Evolutionary conservation across 1,140 invertebrate species (phyloP).

Genomic region (Scaptomyza montana): DNA sequence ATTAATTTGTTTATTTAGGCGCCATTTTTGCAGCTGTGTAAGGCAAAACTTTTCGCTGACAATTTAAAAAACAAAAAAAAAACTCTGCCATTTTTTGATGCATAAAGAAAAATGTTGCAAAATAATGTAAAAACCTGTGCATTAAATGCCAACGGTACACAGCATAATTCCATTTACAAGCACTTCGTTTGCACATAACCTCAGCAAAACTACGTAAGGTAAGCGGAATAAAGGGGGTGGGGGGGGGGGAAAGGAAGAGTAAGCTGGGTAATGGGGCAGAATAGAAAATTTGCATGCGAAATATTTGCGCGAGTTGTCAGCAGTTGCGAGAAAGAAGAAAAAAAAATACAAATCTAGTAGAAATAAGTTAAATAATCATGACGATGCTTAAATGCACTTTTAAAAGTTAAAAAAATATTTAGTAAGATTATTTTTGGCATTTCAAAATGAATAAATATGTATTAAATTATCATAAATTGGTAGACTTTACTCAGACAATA

Average conservation of each 20-base stretch:
- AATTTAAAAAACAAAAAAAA: constrained; percentile 27
- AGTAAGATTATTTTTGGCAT: no score
- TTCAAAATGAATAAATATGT: no score
- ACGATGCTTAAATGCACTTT: constrained; percentile 4
- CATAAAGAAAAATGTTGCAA: constrained; percentile 14
- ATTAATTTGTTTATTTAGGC: constrained; percentile 79
- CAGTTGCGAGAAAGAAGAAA: constrained; percentile 42
- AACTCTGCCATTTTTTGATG: background rate
- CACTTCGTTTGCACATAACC: constrained; percentile 71
- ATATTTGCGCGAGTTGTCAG: constrained; percentile 68
- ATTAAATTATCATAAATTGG: no score
- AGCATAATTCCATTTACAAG: constrained; percentile 74
- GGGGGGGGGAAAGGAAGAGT: background rate
- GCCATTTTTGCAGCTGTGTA: constrained; percentile 25
- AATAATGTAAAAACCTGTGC: constrained; percentile 12
- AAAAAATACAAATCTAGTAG: constrained; percentile 57
- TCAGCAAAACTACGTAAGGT: constrained; percentile 41
- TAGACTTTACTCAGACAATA: no score
- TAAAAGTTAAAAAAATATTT: no score
- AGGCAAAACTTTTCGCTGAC: constrained; percentile 29
- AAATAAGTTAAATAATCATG: background rate
- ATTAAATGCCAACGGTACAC: constrained; percentile 39
- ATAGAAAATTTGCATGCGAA: constrained; percentile 63
- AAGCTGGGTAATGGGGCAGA: background rate
- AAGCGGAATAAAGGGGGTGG: background rate